Evolutionary conservation across 2,797 vertebrate genomes (phyloP), one percentile per base, ranked within the genome.

Genomic region (Aplochiton taeniatus): DNA sequence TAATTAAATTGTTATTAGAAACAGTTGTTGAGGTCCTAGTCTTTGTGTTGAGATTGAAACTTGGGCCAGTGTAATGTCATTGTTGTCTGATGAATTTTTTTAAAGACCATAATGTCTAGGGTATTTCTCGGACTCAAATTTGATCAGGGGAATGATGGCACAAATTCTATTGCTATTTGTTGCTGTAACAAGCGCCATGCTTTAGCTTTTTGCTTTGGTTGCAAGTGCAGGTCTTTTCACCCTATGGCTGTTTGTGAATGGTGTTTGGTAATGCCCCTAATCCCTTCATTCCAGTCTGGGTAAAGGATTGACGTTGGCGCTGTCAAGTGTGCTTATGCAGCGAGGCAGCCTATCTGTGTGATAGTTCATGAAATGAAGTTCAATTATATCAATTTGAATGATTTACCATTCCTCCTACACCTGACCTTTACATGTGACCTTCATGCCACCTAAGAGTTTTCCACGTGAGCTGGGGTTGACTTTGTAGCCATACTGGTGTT

Each of bases 241-340:
- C 1, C 75, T 52, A 64, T 49, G 62, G 50, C 41, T 64, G 73
- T 81, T 76, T 76, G 66, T 85, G 72, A 85, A 75, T 80, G 74
- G 77, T 46, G 57, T 72, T 76, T 74, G 59, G 73, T 81, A 79
- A 79, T 82, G 68, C 46, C 55, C 77, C 66, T 79, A 80, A 83
- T 85, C 81, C 73, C 68, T 52, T 78, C 69, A 83, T 77, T 79
- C 73, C 74, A 72, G 68, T 66, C 18, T 44, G 60, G 53, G 43
- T 63, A 48, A 63, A 77, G 74, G 74, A 78, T 31, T 65, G 69
- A 45, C 57, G 43, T 58, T 43, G 65, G 49, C 58, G 51, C 65
- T 65, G 49, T 65, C 16, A 19, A 5, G 16, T 54, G 20, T 4
- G 17, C 52, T 19, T 19, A 9, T 52, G 50, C 14, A 17, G 50